phyloP scores from a whole-genome alignment of 2,888 invertebrate species.

The Drosophila lutescens region DNA sequence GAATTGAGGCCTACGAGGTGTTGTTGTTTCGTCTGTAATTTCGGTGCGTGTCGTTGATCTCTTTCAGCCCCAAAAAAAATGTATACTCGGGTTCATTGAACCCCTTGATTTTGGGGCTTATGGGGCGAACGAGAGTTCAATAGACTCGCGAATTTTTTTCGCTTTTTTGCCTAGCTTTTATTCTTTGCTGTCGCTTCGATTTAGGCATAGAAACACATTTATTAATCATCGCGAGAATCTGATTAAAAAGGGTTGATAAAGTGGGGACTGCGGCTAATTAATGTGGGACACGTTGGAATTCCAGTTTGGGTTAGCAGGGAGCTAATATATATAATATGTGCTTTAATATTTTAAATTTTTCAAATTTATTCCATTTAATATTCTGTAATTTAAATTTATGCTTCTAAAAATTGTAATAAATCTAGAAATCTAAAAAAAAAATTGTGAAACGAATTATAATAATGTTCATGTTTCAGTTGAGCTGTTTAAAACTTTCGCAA shows the following conservation, averaged over 20 bases:
- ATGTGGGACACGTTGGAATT: neutral
- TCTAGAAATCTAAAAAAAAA: neutral
- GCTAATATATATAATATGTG: too few species aligned
- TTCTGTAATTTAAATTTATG: too few species aligned
- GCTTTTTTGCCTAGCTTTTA: constrained; percentile 1
- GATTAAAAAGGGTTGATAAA: constrained; percentile 19
- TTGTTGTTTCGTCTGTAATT: constrained; percentile 31
- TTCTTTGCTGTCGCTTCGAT: constrained; percentile 20
- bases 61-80: constrained; percentile 41
- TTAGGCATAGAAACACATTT: constrained; percentile 34
- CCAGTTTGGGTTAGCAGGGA: neutral
- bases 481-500: neutral
- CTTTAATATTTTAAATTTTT: too few species aligned
- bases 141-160: constrained; percentile 71
- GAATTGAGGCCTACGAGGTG: constrained; percentile 34
- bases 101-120: constrained; percentile 60
- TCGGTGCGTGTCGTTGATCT: constrained; percentile 80
- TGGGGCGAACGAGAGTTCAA: constrained; percentile 69
- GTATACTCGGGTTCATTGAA: constrained; percentile 67
- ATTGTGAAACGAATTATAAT: neutral
- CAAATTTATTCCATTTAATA: too few species aligned
- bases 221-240: constrained; percentile 23
- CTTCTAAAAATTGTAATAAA: too few species aligned
- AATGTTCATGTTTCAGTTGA: neutral
- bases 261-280: constrained; percentile 2